Evolutionary conservation across 2,797 vertebrate genomes (phyloP).

Genomic region (Cossypha caffra): DNA sequence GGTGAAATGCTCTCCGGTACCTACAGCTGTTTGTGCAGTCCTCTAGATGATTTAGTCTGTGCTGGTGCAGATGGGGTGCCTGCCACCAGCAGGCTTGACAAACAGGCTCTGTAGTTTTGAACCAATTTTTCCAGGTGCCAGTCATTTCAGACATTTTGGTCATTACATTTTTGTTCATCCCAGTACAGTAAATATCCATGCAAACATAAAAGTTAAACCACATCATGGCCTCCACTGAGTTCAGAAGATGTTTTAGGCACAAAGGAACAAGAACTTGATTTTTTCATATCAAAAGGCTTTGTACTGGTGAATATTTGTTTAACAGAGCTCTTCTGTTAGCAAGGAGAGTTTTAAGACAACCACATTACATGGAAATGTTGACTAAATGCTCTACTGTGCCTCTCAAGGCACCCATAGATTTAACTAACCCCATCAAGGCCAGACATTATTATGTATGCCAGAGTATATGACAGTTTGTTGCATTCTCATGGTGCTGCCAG

Average conservation of each 20-base stretch:
- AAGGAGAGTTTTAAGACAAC: neutral
- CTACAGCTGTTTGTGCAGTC: neutral
- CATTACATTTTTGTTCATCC: neutral
- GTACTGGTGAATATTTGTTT: neutral
- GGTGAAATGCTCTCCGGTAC: neutral
- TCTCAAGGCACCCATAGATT: neutral
- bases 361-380: neutral
- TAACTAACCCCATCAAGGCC: neutral
- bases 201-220: neutral
- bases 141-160: neutral
- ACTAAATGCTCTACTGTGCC: neutral
- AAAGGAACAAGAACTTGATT: neutral
- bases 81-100: neutral
- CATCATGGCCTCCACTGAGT: neutral
- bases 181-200: neutral
- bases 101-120: neutral
- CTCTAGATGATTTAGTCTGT: neutral
- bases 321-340: neutral
- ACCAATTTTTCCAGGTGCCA: neutral
- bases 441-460: neutral
- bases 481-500: neutral
- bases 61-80: neutral
- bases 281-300: neutral
- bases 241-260: neutral
- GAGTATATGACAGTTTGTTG: neutral